These are phyloP conservation scores for Apodemus sylvaticus DNA, from an alignment of 2,113 vertebrate genomes.

Conservation along the genomic window DNA sequence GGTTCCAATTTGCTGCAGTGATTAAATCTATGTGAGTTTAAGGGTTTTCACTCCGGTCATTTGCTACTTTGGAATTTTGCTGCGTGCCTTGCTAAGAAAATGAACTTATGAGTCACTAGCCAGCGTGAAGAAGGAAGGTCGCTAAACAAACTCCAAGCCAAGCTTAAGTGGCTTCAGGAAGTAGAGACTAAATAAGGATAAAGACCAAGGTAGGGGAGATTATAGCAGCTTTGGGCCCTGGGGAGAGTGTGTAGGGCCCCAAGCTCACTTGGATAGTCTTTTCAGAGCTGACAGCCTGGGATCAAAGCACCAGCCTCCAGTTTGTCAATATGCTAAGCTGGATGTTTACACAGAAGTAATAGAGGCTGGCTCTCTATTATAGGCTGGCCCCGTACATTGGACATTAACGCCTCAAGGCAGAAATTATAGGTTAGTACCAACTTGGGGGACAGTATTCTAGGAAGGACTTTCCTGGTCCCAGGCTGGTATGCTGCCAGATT, in stretches of 20 bases:
- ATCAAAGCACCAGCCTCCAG: slow-evolving; percentile 87
- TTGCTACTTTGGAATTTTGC: slow-evolving; percentile 90
- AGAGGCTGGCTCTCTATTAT: slow-evolving; percentile 86
- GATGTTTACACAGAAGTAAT: slow-evolving; percentile 90
- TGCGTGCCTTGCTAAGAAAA: slow-evolving; percentile 87
- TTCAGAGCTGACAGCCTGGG: slow-evolving; percentile 83
- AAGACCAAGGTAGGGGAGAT: slow-evolving; percentile 86
- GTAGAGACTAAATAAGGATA: slow-evolving; percentile 87
- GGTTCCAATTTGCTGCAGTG: slow-evolving; percentile 96
- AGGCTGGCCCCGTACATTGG: slow-evolving; percentile 82
- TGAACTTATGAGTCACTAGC: slow-evolving; percentile 78
- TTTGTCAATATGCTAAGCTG: slow-evolving; percentile 89
- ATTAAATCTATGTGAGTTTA: slow-evolving; percentile 94
- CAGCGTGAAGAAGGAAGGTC: slow-evolving; percentile 78
- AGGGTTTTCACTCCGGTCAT: slow-evolving; percentile 92
- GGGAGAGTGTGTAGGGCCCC: slow-evolving; percentile 12
- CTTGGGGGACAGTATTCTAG: slow-evolving; percentile 74
- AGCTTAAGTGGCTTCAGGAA: slow-evolving; percentile 84
- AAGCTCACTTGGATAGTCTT: slow-evolving; percentile 73
- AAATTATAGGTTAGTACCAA: slow-evolving; percentile 83
- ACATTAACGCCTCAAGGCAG: slow-evolving; percentile 88
- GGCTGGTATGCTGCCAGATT: slow-evolving; percentile 66
- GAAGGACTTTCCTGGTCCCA: slow-evolving; percentile 75
- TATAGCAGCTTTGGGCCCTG: slow-evolving; percentile 85
- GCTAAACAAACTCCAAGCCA: slow-evolving; percentile 83